Evolutionary conservation across 2,888 invertebrate genomes (phyloP).

Genomic region (Didymodactylos carnosus): DNA sequence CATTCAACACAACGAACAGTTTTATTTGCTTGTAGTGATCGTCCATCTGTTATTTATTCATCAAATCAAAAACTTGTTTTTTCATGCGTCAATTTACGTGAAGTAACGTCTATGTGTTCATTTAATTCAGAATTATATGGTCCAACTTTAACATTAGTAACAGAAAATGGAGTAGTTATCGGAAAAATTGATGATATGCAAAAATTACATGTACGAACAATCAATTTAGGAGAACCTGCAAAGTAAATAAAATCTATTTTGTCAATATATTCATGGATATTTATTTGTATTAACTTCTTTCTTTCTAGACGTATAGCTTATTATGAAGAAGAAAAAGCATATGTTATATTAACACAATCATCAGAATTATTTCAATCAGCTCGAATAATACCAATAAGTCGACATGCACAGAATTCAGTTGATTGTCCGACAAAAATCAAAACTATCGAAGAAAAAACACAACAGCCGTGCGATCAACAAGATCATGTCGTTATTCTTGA

Average conservation of each 20-base stretch:
- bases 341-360: conserved; percentile 13
- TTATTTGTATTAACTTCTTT: too few relatives aligned
- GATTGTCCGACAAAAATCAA: neutral
- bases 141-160: conserved; percentile 64
- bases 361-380: conserved; percentile 45
- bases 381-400: conserved; percentile 21
- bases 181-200: conserved; percentile 97
- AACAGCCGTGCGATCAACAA: conserved; percentile 52
- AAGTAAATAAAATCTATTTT: too few relatives aligned
- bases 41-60: conserved; percentile 93
- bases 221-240: conserved; percentile 79
- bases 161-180: conserved; percentile 68
- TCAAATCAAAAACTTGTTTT: conserved; percentile 95
- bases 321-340: conserved; percentile 44
- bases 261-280: too few relatives aligned
- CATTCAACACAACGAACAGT: neutral
- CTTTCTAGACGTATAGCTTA: conserved; percentile 59
- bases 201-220: conserved; percentile 83
- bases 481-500: conserved; percentile 67
- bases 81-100: conserved; percentile 62
- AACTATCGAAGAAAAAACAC: neutral
- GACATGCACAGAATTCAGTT: conserved; percentile 2
- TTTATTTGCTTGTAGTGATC: conserved; percentile 86
- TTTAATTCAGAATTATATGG: conserved; percentile 82
- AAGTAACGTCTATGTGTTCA: conserved; percentile 84